Evolutionary conservation across 2,113 vertebrate genomes (phyloP), one percentile per base, ranked within the genome.

Genomic region (Sinocyclocheilus grahami): DNA sequence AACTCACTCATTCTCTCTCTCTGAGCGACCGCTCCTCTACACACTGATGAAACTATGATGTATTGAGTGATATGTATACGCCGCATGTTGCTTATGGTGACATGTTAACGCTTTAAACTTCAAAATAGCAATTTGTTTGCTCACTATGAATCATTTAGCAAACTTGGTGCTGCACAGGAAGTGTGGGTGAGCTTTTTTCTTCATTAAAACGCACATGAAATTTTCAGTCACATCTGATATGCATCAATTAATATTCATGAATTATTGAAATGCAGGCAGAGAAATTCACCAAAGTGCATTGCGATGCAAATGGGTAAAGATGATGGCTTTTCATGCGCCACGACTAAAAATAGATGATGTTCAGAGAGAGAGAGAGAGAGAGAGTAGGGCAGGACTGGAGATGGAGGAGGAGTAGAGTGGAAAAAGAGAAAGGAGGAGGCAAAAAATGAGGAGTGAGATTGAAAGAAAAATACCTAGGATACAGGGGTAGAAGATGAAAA

Each of bases 221-320:
- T 85, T 90, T 90, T 87, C 78, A 90, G 81, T 58, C 30, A 86
- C 77, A 88, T 86, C 78, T 90, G 85, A 90, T 90, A 86, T 85
- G 53, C 63, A 33, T 87, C 82, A 90, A 90, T 90, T 90, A 90
- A 88, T 87, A 86, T 88, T 88, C 85, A 90, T 88, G 82, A 88
- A 90, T 88, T 88, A 90, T 90, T 90, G 87, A 90, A 86, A 84
- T 85, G 78, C 81, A 75, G 85, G 71, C 63, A 77, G 80, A 78
- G 87, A 74, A 86, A 74, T 78, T 85, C 11, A 11, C 77, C 84
- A 86, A 88, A 86, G 85, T 88, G 85, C 60, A 81, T 83, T 86
- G 85, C 82, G n/a, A 88, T 86, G 86, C 87, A 88, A 86, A 89
- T 86, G 82, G 86, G 63, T 20, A 51, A 79, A 71, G 67, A 58